phyloP scores from a whole-genome alignment of 2,888 invertebrate genomes.

The Acleris holmiana region DNA sequence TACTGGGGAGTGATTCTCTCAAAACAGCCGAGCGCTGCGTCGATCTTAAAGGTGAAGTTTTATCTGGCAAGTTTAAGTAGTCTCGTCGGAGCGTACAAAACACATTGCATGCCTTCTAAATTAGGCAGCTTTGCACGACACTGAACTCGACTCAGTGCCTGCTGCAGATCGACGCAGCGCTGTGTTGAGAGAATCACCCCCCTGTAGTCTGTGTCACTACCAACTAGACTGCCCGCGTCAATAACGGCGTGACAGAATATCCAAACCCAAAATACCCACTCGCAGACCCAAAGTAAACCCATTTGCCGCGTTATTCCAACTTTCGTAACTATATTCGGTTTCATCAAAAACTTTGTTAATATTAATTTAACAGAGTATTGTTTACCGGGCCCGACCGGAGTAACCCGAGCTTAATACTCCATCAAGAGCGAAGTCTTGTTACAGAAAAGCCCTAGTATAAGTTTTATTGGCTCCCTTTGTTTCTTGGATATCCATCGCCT shows the following conservation, averaged over 20 bases:
- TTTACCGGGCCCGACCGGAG: not conserved
- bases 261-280: not conserved
- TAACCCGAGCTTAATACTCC: not conserved
- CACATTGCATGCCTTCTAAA: too few species aligned
- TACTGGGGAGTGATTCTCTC: too few species aligned
- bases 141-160: too few species aligned
- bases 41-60: too few species aligned
- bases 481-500: not conserved
- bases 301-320: constrained; percentile 8
- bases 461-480: constrained; percentile 8
- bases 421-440: constrained; percentile 19
- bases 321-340: constrained; percentile 9
- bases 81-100: too few species aligned
- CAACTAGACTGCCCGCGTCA: not conserved
- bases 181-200: too few species aligned
- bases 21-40: too few species aligned
- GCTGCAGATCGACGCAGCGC: too few species aligned
- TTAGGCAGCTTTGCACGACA: too few species aligned
- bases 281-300: not conserved
- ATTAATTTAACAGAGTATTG: constrained; percentile 10
- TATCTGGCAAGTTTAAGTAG: too few species aligned
- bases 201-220: too few species aligned
- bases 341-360: constrained; percentile 12
- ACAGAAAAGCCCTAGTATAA: constrained; percentile 4
- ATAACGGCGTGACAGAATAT: not conserved